Base-by-base conservation (phyloP, 2,797 vertebrate genomes). In the Tokudaia muenninki region DNA sequence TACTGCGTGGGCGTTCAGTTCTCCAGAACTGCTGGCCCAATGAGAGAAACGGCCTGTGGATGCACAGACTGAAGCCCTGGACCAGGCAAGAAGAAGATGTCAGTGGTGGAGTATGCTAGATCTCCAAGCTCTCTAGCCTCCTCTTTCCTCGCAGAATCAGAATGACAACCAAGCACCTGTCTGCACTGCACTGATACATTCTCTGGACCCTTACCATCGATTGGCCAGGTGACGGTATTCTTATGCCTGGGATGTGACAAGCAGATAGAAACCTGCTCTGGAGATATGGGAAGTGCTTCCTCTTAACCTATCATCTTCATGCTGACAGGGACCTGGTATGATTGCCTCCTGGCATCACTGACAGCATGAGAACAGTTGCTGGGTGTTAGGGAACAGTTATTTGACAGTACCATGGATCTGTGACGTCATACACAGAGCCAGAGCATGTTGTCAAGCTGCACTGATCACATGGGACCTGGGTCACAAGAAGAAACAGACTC, bases 391-490 rank as follows among this genome's bases (percentile, higher is more conserved):
- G 47, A 47, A 70, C 0, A n/a, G 4, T 31, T 3, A 90, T 41
- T 29, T 29, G 31, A 31, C 22, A 61, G 87, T 16, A 74, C 74
- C 17, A 2, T 8, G 50, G 67, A 52, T 13, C 21, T 5, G 1
- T 44, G 21, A 0, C 10, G n/a, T 13, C 26, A 55, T 14, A 9
- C 2, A 21, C 24, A 41, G 1, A 72, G 14, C 10, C n/a, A 26
- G 61, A 3, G 14, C 22, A 1, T 1, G 3, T 16, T 65, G n/a
- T 63, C 26, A 50, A 52, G 41, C 7, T 74, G 57, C 34, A 59
- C 17, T 70, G 26, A n/a, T 83, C 10, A 12, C 9, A 0, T 3
- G 13, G 9, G 19, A 4, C 29, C 57, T 57, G 37, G 19, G 31
- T 80, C 17, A 16, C 0, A 1, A 70, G 41, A 78, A 72, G 22